Evolutionary conservation across 2,797 vertebrate genomes (phyloP).

Genomic region (Sebastes reedi): DNA sequence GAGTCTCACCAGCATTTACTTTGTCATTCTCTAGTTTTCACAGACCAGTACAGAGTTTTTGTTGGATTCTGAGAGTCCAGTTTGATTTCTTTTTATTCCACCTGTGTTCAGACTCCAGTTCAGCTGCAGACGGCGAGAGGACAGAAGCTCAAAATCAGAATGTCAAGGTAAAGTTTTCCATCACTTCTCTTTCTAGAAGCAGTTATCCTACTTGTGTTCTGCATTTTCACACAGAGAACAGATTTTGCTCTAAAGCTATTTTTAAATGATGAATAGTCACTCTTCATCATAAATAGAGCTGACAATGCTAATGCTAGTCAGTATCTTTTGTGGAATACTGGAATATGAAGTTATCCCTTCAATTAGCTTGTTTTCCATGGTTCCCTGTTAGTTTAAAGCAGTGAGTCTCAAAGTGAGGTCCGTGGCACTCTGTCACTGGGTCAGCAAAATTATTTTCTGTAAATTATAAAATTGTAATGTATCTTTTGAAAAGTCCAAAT

Average conservation of each 20-base stretch:
- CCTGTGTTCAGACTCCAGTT: constrained; percentile 37
- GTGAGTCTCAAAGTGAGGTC: too few relatives aligned
- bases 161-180: constrained; percentile 39
- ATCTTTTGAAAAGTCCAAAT: too few relatives aligned
- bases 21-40: background rate
- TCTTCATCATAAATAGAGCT: background rate
- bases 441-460: too few relatives aligned
- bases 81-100: background rate
- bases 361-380: background rate
- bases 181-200: background rate
- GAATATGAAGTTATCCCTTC: background rate
- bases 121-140: constrained; percentile 14
- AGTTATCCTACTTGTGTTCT: background rate
- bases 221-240: background rate
- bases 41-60: background rate
- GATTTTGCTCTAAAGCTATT: too few relatives aligned
- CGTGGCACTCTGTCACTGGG: too few relatives aligned
- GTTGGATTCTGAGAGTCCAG: background rate
- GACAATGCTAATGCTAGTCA: background rate
- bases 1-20: background rate
- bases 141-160: constrained; percentile 15
- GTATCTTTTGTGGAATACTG: too few relatives aligned
- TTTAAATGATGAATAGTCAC: background rate
- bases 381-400: background rate
- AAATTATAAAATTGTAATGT: too few relatives aligned